A percentile compares a stretch with the other conserved stretches of the same genome.
Conservation (phyloP, 2,797 vertebrate genomes). For the Tragelaphus oryx region DNA sequence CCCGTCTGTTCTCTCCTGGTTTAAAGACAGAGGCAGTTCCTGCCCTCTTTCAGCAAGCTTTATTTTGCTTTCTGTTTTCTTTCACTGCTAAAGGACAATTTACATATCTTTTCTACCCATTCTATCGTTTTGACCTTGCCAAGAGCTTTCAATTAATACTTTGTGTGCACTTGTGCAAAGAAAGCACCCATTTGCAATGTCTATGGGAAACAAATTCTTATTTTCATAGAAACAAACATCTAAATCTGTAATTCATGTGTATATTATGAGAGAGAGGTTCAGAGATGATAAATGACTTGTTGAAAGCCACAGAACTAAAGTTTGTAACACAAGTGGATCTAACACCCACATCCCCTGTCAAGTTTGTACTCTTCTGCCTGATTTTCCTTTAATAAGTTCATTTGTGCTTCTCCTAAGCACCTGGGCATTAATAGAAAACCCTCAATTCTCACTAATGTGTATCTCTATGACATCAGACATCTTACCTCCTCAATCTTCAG, state of each 20-base stretch:
- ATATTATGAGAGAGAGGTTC: not conserved
- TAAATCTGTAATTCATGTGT: not conserved
- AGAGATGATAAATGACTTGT: not conserved
- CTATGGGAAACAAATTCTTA: constrained; percentile 31
- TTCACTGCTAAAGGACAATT: constrained; percentile 53
- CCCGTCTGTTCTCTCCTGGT: constrained; percentile 54
- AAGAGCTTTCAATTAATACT: constrained; percentile 38
- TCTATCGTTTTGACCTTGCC: constrained; percentile 53
- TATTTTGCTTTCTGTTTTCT: constrained; percentile 51
- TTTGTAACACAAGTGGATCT: not conserved
- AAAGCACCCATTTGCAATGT: not conserved
- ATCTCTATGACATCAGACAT: not conserved
- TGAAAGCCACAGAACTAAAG: not conserved
- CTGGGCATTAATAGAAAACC: not conserved
- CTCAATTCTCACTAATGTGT: not conserved
- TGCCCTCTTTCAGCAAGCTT: constrained; percentile 56
- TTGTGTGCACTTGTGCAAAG: constrained; percentile 1
- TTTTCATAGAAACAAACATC: not conserved
- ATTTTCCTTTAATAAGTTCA: not conserved
- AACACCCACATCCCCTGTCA: not conserved
- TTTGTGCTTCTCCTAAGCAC: not conserved
- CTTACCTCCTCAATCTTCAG: not conserved
- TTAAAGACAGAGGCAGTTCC: constrained; percentile 65
- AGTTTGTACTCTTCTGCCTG: not conserved
- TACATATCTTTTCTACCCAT: constrained; percentile 61